phyloP scores from a whole-genome alignment of 2,888 invertebrate genomes.

The Macrosiphum euphorbiae region DNA sequence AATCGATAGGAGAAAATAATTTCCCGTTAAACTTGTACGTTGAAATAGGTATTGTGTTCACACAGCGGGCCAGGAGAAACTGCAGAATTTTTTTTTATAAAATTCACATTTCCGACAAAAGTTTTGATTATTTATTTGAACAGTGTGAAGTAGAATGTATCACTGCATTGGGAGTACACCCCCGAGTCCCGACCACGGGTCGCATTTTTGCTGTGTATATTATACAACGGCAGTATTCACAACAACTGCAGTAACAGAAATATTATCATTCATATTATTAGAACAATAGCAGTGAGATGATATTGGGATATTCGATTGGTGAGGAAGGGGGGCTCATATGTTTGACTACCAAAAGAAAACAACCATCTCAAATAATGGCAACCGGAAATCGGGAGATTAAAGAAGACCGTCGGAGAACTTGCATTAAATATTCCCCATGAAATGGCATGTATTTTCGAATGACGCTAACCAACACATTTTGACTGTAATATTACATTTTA shows the following conservation, averaged over 20 bases:
- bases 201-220: not conserved
- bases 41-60: not conserved
- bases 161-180: not conserved
- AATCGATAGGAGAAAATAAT: not conserved
- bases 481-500: too few relatives aligned
- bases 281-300: not conserved
- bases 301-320: not conserved
- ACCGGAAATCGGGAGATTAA: not conserved
- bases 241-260: too few relatives aligned
- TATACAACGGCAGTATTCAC: not conserved
- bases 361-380: not conserved
- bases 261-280: not conserved
- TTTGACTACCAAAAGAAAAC: conserved; percentile 6
- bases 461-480: too few relatives aligned
- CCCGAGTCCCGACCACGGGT: not conserved
- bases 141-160: not conserved
- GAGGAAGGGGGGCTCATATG: not conserved
- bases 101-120: not conserved
- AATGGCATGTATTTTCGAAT: not conserved
- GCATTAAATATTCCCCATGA: not conserved
- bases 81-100: not conserved
- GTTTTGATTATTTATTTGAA: conserved; percentile 6
- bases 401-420: not conserved
- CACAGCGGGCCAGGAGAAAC: not conserved
- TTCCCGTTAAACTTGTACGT: not conserved